Percentiles rank a stretch among this genome's conserved stretches.
Evolutionary conservation across 2,113 vertebrate genomes (phyloP).

Genomic region (Geothlypis trichas): DNA sequence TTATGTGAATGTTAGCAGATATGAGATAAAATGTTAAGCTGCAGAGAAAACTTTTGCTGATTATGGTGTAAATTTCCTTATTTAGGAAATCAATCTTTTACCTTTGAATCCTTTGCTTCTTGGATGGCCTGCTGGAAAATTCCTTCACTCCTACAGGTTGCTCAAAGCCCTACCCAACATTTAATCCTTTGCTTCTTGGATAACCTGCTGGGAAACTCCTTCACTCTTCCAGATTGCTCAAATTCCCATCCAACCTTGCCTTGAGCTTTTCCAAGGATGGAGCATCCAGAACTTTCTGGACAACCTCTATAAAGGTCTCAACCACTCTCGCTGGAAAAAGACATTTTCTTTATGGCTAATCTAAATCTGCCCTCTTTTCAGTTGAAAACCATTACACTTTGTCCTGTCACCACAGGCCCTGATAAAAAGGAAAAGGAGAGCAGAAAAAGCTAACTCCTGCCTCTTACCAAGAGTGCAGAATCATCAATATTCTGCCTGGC

Average conservation of each 20-base stretch:
- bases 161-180: neutral
- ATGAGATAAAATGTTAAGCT: neutral
- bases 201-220: neutral
- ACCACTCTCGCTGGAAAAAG: rapidly evolving
- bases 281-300: neutral
- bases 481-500: neutral
- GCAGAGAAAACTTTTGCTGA: neutral
- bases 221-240: neutral
- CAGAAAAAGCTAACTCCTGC: neutral
- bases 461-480: neutral
- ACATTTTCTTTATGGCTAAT: neutral
- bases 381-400: neutral
- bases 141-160: neutral
- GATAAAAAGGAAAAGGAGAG: neutral
- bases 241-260: neutral
- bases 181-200: no score
- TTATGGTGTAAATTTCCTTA: neutral
- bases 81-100: neutral
- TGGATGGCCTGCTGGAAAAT: neutral
- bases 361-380: neutral
- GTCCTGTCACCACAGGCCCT: neutral
- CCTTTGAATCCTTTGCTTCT: neutral
- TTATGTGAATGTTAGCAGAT: neutral
- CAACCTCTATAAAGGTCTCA: neutral
- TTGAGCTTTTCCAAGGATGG: neutral